Conservation (phyloP, 2,888 invertebrate genomes). For the Sepiola atlantica region DNA sequence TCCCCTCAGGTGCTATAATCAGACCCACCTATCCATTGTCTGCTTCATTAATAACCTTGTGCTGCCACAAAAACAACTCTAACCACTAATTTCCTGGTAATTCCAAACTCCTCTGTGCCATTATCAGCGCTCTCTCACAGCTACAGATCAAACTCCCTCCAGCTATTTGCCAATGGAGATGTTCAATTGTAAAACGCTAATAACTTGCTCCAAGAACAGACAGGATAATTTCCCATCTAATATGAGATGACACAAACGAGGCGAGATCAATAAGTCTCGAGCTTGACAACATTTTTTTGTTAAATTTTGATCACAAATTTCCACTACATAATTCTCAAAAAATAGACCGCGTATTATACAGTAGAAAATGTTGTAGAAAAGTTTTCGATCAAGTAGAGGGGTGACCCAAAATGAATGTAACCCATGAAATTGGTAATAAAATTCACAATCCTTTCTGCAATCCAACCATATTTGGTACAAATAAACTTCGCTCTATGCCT, state of each 20-base stretch:
- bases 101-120: constrained; percentile 7
- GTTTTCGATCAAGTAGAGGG: too few relatives aligned
- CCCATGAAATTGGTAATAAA: too few relatives aligned
- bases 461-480: too few relatives aligned
- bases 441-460: too few relatives aligned
- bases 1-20: constrained; percentile 7
- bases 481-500: too few relatives aligned
- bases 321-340: too few relatives aligned
- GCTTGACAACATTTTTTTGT: neutral
- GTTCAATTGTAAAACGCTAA: neutral
- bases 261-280: neutral
- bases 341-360: too few relatives aligned
- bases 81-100: constrained; percentile 8
- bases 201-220: neutral
- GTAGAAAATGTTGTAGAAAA: too few relatives aligned
- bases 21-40: neutral
- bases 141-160: neutral
- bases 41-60: neutral
- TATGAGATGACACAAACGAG: neutral
- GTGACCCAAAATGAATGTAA: too few relatives aligned
- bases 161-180: neutral
- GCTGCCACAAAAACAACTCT: neutral
- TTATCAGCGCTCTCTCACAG: neutral
- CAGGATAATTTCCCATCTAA: neutral
- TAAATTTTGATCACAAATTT: too few relatives aligned